Evolutionary conservation across 2,888 invertebrate genomes (phyloP), one percentile per base, ranked within the genome.

Genomic region (Conops quadrifasciatus): DNA sequence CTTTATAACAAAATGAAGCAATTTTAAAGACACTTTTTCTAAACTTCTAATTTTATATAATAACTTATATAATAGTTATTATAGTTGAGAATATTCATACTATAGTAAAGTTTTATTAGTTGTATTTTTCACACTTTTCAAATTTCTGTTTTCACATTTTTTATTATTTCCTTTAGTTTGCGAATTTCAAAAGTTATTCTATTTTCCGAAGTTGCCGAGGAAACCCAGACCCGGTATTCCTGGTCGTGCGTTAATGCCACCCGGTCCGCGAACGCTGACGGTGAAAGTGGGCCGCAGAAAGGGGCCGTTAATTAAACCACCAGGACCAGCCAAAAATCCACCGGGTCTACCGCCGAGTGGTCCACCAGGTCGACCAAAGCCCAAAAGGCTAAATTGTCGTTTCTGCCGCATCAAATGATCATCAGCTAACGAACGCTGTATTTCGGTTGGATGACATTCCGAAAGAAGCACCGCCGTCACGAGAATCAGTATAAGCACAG

Each of bases 241-340:
- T n/a, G 51, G 51, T 15, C 66, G 53, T 51, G 51, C 51, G 36
- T 66, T 51, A 21, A 66, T 19, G 13, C 36, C 53, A 1, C 53
- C 53, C n/a, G 59, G 30, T 1, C 67, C 67, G 1, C 59, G 24
- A 11, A 59, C 45, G 15, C 30, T 24, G 24, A 45, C 67, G 19
- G 45, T n/a, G 45, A 51, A 66, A 58, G 30, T 72, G 60, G 62
- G 66, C 5, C 59, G 24, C 21, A 53, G 19, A 56, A 71, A 72
- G 63, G 72, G 65, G 26, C 67, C 51, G 30, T 53, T 28, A 13
- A 62, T 62, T 19, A 53, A 51, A 24, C 53, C 30, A 15, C 53
- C 53, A 1, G 53, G 53, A 13, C 11, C n/a, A 9, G 36, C 62
- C 7, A 36, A 36, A 13, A 30, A n/a, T 16, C 49, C 69, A 51